phyloP scores from a whole-genome alignment of 2,888 invertebrate species.

The Rosalia funebris region DNA sequence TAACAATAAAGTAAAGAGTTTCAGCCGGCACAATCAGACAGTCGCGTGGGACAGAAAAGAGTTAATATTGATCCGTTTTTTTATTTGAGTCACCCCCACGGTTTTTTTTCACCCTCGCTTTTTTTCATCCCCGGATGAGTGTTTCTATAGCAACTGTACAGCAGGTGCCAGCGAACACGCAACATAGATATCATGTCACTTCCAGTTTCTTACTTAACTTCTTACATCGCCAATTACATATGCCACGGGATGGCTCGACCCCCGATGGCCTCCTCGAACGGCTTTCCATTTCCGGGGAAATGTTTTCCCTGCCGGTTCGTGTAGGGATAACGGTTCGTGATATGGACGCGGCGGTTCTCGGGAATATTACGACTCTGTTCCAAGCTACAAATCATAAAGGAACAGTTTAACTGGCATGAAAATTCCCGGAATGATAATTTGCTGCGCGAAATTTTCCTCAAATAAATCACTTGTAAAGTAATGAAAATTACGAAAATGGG shows the following conservation, averaged over 20 bases:
- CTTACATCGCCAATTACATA: slow-evolving; percentile 54
- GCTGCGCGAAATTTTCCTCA: no score
- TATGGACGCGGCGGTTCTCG: no score
- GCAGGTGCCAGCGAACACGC: slow-evolving; percentile 66
- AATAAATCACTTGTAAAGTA: no score
- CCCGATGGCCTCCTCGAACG: not conserved
- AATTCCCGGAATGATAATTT: no score
- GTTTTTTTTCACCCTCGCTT: slow-evolving; percentile 69
- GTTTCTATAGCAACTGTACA: slow-evolving; percentile 73
- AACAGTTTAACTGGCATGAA: no score
- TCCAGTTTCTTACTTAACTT: slow-evolving; percentile 59
- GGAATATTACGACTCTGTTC: no score
- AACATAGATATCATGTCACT: slow-evolving; percentile 64
- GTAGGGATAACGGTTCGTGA: no score
- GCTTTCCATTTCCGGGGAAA: slow-evolving; percentile 4
- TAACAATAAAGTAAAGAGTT: slow-evolving; percentile 30
- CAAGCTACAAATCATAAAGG: no score
- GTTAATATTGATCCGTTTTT: slow-evolving; percentile 77
- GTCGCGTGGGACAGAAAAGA: slow-evolving; percentile 67
- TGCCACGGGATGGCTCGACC: slow-evolving; percentile 11
- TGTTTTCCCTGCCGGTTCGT: not conserved
- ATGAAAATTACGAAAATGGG: no score
- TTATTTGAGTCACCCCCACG: slow-evolving; percentile 73
- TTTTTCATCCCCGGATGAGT: slow-evolving; percentile 69
- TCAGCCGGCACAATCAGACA: slow-evolving; percentile 24